Percentiles rank a stretch among this genome's conserved stretches.
Evolutionary conservation across 1,140 invertebrate genomes (phyloP).

Genomic region (Hyles euphorbiae): DNA sequence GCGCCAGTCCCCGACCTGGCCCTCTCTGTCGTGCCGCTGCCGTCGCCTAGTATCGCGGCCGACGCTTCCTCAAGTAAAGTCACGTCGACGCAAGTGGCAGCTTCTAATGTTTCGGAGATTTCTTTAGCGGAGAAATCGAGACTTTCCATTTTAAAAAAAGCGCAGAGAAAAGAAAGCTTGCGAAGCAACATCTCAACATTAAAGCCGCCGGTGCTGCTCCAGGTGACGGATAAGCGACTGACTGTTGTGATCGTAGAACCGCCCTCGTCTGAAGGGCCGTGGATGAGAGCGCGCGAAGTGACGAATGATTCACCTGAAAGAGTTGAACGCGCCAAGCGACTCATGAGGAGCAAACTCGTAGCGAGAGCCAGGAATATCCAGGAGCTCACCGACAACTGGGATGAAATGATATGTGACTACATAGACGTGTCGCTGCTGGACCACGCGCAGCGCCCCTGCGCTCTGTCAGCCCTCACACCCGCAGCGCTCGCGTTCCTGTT

Average conservation of each 20-base stretch:
- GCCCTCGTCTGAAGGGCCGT: constrained; percentile 14
- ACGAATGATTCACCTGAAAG: constrained; percentile 39
- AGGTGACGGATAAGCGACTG: constrained; percentile 44
- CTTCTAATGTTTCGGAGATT: constrained; percentile 16
- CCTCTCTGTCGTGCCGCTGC: background rate
- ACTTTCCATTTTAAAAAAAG: constrained; percentile 53
- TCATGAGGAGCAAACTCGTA: constrained; percentile 54
- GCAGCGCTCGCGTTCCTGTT: too few species aligned
- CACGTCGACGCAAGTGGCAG: background rate
- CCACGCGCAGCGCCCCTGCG: background rate
- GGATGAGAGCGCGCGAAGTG: constrained; percentile 27
- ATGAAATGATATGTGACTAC: constrained; percentile 59
- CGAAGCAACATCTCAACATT: constrained; percentile 22
- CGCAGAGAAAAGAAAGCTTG: constrained; percentile 39
- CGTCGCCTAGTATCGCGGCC: constrained; percentile 4
- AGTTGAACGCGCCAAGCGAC: constrained; percentile 34
- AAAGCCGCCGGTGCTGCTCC: constrained; percentile 58
- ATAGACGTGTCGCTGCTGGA: constrained; percentile 43
- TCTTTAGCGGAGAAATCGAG: constrained; percentile 56
- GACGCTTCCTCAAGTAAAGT: background rate
- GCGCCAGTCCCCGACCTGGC: background rate
- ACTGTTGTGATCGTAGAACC: constrained; percentile 54
- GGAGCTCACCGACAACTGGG: constrained; percentile 57
- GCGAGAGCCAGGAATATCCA: constrained; percentile 40
- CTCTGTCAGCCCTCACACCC: background rate